A percentile compares a stretch with the other conserved stretches of the same genome.
These are phyloP conservation scores for Rhinolophus ferrumequinum DNA, from an alignment of 2,113 vertebrate genomes.

Conservation along the genomic window DNA sequence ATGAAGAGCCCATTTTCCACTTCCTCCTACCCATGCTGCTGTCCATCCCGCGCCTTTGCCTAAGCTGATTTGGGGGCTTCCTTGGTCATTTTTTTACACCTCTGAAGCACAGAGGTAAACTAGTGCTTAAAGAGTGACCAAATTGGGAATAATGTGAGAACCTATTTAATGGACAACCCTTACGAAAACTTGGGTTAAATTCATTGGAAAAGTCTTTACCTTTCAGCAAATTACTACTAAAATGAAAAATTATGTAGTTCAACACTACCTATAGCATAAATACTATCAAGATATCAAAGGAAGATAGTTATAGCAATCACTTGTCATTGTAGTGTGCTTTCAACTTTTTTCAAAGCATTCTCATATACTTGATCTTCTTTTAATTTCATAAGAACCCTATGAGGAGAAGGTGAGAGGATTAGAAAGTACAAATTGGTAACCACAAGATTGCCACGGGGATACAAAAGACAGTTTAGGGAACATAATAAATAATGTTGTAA, in stretches of 20 bases:
- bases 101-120: neutral
- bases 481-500: too few relatives aligned
- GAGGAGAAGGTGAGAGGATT: neutral
- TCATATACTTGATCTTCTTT: constrained; percentile 6
- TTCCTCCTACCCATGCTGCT: neutral
- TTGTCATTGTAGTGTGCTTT: neutral
- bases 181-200: neutral
- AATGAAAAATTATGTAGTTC: neutral
- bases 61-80: neutral
- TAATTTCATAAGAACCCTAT: neutral
- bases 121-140: neutral
- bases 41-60: neutral
- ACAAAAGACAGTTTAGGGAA: too few relatives aligned
- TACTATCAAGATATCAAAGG: neutral
- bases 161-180: neutral
- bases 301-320: neutral
- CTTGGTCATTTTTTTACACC: neutral
- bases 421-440: too few relatives aligned
- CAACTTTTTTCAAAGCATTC: neutral
- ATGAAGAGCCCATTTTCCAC: neutral
- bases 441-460: too few relatives aligned
- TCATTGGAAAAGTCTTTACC: neutral
- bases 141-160: neutral
- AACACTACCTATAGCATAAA: neutral
- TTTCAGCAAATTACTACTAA: neutral